Evolutionary conservation across 1,140 invertebrate genomes (phyloP).

Genomic region (Aphelenchoides avenae): DNA sequence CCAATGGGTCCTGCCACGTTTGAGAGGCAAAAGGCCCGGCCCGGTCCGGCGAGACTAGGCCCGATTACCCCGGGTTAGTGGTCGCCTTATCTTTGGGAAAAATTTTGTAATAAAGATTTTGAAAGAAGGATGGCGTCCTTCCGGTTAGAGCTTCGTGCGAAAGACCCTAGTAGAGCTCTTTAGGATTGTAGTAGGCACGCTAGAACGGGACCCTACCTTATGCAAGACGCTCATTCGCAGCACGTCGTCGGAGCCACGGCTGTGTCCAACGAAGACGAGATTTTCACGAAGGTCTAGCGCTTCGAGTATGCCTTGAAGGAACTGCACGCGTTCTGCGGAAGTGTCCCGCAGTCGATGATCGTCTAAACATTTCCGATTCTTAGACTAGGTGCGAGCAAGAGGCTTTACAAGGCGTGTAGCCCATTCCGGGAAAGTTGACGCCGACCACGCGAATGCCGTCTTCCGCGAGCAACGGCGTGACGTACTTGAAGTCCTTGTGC

Average conservation of each 20-base stretch:
- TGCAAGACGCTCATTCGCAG: constrained; percentile 35
- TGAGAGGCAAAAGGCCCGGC: too few relatives aligned
- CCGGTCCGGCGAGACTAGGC: too few relatives aligned
- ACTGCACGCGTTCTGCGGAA: constrained; percentile 29
- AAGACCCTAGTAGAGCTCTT: too few relatives aligned
- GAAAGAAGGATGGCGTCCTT: too few relatives aligned
- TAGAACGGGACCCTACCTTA: constrained; percentile 15
- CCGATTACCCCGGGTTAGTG: too few relatives aligned
- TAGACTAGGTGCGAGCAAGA: neutral
- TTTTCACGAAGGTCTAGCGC: constrained; percentile 22
- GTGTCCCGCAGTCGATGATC: constrained; percentile 21
- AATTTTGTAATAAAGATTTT: too few relatives aligned
- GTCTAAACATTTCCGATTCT: constrained; percentile 14
- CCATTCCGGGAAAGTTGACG: constrained; percentile 35
- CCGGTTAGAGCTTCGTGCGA: too few relatives aligned
- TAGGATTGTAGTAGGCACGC: neutral
- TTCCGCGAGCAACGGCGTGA: constrained; percentile 18
- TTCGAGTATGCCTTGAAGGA: constrained; percentile 31
- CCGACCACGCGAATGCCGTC: constrained; percentile 28
- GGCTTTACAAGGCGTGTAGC: constrained; percentile 25
- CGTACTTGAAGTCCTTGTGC: constrained; percentile 44
- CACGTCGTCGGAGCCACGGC: constrained; percentile 27
- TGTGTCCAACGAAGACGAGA: constrained; percentile 34
- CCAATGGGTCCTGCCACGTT: too few relatives aligned
- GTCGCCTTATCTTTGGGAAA: too few relatives aligned